A percentile compares a stretch with the other conserved stretches of the same genome.
Conservation (phyloP, 2,888 invertebrate species). For the Meliscaeva auricollis region DNA sequence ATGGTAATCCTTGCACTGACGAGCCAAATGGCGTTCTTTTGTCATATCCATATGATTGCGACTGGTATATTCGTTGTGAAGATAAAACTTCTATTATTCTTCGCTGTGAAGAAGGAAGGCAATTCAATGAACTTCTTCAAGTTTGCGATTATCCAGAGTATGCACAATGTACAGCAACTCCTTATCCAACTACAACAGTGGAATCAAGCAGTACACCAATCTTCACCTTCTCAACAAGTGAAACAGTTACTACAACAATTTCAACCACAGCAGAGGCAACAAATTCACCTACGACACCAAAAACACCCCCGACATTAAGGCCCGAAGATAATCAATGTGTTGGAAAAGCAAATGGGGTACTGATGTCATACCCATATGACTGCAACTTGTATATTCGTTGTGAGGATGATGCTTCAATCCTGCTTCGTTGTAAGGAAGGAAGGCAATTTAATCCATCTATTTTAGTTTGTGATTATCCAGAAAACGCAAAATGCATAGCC, state of each 20-base stretch:
- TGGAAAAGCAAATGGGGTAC: no score
- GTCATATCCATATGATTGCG: constrained; percentile 79
- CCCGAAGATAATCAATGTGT: no score
- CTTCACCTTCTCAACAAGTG: no score
- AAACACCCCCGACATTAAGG: background rate
- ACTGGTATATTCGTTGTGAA: constrained; percentile 78
- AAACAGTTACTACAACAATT: background rate
- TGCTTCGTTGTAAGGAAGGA: no score
- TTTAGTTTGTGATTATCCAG: constrained; percentile 74
- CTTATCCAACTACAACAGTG: constrained; percentile 57
- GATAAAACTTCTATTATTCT: constrained; percentile 68
- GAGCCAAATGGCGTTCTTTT: constrained; percentile 69
- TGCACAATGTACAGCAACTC: constrained; percentile 68
- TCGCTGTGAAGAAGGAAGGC: constrained; percentile 73
- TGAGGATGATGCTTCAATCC: constrained; percentile 48
- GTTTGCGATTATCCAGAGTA: constrained; percentile 78
- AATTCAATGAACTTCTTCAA: constrained; percentile 77
- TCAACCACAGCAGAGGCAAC: constrained; percentile 11
- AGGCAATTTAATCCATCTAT: no score
- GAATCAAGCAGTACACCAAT: background rate
- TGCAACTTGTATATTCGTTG: constrained; percentile 79
- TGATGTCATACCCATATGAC: constrained; percentile 77
- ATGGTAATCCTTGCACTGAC: constrained; percentile 72
- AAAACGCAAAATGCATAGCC: constrained; percentile 74
- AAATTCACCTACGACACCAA: background rate